These are phyloP conservation scores for Nesoenas mayeri DNA, from an alignment of 2,113 vertebrate species.

Conservation along the genomic window DNA sequence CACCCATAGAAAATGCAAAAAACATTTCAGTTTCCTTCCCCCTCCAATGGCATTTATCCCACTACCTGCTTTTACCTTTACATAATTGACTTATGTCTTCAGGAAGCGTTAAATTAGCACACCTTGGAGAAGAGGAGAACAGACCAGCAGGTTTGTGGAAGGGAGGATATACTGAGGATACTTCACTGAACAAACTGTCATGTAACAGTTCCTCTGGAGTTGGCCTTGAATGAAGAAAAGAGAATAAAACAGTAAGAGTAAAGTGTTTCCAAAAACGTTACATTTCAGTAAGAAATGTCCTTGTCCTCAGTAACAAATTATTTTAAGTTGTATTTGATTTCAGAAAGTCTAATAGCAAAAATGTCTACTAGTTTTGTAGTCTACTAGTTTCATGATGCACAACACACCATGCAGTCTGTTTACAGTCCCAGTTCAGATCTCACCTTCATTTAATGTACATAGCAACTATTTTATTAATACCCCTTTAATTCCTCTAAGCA, in stretches of 20 bases:
- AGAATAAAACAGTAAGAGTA: not conserved
- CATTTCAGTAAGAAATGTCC: not conserved
- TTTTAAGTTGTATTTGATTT: not conserved
- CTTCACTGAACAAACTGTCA: constrained; percentile 82
- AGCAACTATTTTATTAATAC: not conserved
- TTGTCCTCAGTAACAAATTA: not conserved
- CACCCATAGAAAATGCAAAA: not conserved
- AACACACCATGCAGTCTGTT: not conserved
- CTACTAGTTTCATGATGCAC: not conserved
- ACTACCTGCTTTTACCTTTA: constrained; percentile 81
- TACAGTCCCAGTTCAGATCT: not conserved
- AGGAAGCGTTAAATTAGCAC: constrained; percentile 89
- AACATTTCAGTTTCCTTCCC: not conserved
- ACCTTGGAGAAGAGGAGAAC: constrained; percentile 92
- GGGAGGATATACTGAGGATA: constrained; percentile 79
- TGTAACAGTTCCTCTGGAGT: constrained; percentile 84
- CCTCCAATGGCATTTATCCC: not conserved
- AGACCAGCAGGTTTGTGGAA: constrained; percentile 85
- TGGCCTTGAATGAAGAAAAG: constrained; percentile 72
- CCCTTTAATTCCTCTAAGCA: not conserved
- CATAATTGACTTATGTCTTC: constrained; percentile 91
- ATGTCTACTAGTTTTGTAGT: not conserved
- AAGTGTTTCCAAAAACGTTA: not conserved
- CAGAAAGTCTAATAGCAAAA: not conserved
- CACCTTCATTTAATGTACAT: not conserved